A percentile compares a stretch with the other conserved stretches of the same genome.
Evolutionary conservation across 1,140 invertebrate genomes (phyloP).

Genomic region (Saccostrea echinata): DNA sequence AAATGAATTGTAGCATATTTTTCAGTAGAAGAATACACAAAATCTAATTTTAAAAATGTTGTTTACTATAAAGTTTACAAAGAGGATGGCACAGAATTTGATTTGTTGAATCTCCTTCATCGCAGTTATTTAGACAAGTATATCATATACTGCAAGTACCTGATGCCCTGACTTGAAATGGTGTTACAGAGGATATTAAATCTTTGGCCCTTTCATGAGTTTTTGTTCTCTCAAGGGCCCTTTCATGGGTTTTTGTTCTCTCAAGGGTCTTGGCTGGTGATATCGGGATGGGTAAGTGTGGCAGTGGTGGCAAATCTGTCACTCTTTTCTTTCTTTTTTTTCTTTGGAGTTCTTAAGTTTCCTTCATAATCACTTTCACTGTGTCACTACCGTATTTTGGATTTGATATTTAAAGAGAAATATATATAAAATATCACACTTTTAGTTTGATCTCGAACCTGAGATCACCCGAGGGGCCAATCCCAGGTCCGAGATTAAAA

Average conservation of each 20-base stretch:
- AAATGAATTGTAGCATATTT: neutral
- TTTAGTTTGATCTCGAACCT: too few relatives aligned
- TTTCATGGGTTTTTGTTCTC: neutral
- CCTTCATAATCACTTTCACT: neutral
- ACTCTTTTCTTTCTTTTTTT: conserved; percentile 3
- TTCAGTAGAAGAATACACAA: neutral
- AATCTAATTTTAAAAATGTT: too few relatives aligned
- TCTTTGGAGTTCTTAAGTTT: neutral
- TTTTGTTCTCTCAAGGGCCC: neutral
- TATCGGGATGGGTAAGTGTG: neutral
- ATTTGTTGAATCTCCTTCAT: too few relatives aligned
- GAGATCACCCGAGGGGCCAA: too few relatives aligned
- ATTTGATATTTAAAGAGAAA: neutral
- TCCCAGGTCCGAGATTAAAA: too few relatives aligned
- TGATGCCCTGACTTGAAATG: neutral
- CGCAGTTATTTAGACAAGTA: neutral
- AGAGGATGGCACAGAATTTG: too few relatives aligned
- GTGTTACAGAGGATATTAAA: neutral
- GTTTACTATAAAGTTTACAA: too few relatives aligned
- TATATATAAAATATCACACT: too few relatives aligned
- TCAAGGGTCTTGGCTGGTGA: neutral
- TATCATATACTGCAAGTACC: neutral
- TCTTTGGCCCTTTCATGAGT: neutral
- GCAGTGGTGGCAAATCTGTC: neutral
- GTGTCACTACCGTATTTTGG: neutral